Conservation (phyloP, 2,888 invertebrate genomes). For the Nemoura dubitans region DNA sequence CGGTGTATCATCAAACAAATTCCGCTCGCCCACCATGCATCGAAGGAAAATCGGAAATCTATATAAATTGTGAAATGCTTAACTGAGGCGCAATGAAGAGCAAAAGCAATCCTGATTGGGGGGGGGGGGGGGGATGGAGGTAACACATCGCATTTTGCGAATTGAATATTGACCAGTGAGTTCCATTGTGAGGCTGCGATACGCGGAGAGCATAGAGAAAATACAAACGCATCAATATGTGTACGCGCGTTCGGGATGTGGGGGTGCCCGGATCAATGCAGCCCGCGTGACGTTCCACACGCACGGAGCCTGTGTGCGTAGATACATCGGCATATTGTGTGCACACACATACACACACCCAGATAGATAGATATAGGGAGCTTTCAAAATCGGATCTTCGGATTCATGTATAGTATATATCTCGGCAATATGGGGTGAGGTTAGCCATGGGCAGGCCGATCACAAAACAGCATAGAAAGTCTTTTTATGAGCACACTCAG, state of each 20-base stretch:
- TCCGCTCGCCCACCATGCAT: neutral
- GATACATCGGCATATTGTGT: slow-evolving; percentile 8
- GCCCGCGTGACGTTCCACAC: neutral
- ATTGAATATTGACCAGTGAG: slow-evolving; percentile 21
- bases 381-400: slow-evolving; percentile 50
- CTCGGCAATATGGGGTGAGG: slow-evolving; percentile 32
- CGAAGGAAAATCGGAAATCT: neutral
- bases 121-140: too few species aligned
- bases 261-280: slow-evolving; percentile 24
- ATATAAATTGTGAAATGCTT: neutral
- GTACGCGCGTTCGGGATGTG: neutral
- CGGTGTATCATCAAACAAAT: neutral
- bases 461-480: slow-evolving; percentile 44
- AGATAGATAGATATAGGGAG: slow-evolving; percentile 46
- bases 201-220: neutral
- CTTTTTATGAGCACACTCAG: slow-evolving; percentile 47
- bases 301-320: slow-evolving; percentile 20
- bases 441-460: slow-evolving; percentile 1
- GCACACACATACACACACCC: slow-evolving; percentile 9
- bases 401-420: slow-evolving; percentile 44
- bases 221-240: slow-evolving; percentile 23
- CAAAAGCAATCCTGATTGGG: neutral
- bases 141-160: neutral
- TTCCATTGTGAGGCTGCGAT: neutral
- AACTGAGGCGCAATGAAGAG: neutral